Evolutionary conservation across 2,888 invertebrate species (phyloP).

Genomic region (Ametastegia equiseti): DNA sequence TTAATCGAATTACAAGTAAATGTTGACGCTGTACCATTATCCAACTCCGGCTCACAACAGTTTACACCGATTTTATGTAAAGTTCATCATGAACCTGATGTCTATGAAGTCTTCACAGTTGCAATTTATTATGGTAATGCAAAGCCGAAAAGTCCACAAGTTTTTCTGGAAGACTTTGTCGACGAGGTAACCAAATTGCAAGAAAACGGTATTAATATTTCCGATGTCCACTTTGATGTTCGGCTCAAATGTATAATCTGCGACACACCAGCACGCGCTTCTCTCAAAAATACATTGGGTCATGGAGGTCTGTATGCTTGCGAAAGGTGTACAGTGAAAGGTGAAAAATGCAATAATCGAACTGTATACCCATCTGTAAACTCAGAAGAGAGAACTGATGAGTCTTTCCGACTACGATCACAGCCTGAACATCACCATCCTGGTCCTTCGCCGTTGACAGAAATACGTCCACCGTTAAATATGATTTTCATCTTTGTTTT

Average conservation of each 20-base stretch:
- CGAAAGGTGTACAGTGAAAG: no score
- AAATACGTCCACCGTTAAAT: not conserved
- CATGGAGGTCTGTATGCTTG: no score
- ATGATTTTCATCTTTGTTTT: not conserved
- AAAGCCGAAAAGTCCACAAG: not conserved
- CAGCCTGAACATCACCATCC: not conserved
- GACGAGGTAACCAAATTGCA: not conserved
- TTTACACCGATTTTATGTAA: not conserved
- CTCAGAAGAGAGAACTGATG: not conserved
- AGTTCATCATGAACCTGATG: not conserved
- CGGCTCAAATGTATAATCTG: not conserved
- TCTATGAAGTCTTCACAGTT: not conserved
- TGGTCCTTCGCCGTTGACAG: not conserved
- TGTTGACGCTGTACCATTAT: not conserved
- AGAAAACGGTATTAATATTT: not conserved
- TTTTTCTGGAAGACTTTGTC: not conserved
- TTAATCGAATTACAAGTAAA: not conserved
- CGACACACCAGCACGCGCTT: no score
- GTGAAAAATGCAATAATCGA: not conserved
- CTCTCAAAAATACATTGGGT: no score
- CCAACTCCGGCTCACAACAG: not conserved
- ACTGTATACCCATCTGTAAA: not conserved
- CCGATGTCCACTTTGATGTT: not conserved
- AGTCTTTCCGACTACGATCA: not conserved
- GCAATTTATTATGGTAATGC: constrained; percentile 1